Base-by-base conservation (phyloP, 2,113 vertebrate genomes). In the Euleptes europaea region DNA sequence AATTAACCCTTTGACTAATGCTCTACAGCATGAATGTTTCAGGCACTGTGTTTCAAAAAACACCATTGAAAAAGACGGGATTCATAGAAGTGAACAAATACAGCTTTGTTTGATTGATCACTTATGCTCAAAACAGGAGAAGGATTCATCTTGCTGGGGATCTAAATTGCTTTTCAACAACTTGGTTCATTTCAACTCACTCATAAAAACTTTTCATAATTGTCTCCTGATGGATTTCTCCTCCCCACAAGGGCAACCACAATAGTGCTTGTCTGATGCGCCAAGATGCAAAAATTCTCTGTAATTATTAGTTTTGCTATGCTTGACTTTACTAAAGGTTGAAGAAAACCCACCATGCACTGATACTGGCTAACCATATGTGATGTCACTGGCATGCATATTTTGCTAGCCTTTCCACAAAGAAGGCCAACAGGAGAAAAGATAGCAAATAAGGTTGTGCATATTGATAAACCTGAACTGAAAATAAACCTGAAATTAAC, bases 291-390 rank as follows among this genome's bases (percentile, higher is more conserved):
- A 54, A 86, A 86, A 73, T 13, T 14, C 31, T 60, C 40, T 1
- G 0, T 78, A 88, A 92, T 90, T 86, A 83, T 23, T 82, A 40
- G 26, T 83, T 89, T 91, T 91, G 77, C 71, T 88, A 47, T 4
- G 1, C 71, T 75, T 84, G 47, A 86, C 80, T 84, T 75, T 88
- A 82, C 12, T 47, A 78, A 63, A 90, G 42, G 13, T 38, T 82
- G 47, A 83, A 70, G 80, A 81, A 90, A 89, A 75, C 5, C 49
- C 44, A 2, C 19, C 80, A 80, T 15, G 12, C 60, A 72, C 33
- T 7, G 38, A 85, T 83, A 79, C 4, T 2, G 3, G 49, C 47
- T 44, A 91, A 67, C 14, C 79, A 0, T 84, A 81, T 75, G 84
- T 88, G 65, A 78, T 35, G 11, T 6, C 75, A 2, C 6, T 87